Percentiles rank a stretch among this genome's conserved stretches.
phyloP scores from a whole-genome alignment of 2,888 invertebrate species.

The Conus canariensis region DNA sequence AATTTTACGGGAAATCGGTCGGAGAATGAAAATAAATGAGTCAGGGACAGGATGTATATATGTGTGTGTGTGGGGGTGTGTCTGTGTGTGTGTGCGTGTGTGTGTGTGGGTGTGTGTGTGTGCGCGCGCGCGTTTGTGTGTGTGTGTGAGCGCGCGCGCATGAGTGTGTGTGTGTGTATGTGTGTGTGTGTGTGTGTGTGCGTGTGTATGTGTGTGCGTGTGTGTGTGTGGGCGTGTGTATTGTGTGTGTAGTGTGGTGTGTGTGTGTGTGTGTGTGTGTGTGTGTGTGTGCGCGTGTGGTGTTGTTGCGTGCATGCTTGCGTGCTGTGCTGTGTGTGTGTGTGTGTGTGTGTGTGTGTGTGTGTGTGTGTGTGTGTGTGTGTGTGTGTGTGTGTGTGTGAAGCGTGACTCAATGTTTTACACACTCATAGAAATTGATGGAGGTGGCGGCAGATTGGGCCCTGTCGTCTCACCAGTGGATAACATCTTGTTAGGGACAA shows the following conservation, averaged over 20 bases:
- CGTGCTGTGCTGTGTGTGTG: slow-evolving; percentile 1
- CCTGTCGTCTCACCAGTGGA: not conserved
- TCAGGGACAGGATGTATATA: not conserved
- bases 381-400: slow-evolving; percentile 4
- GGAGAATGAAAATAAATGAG: too few relatives aligned
- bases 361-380: slow-evolving; percentile 21
- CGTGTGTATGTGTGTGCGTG: not conserved
- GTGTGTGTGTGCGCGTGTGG: slow-evolving; percentile 1
- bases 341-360: not conserved
- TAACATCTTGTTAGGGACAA: too few relatives aligned
- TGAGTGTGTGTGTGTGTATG: not conserved
- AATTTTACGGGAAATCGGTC: too few relatives aligned
- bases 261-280: not conserved
- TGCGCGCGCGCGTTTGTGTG: not conserved
- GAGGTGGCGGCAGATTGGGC: too few relatives aligned
- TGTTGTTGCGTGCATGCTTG: not conserved
- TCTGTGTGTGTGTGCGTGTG: not conserved
- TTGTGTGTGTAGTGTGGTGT: slow-evolving; percentile 9
- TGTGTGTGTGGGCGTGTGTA: not conserved
- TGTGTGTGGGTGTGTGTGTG: not conserved
- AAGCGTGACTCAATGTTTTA: not conserved
- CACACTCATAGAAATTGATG: too few relatives aligned
- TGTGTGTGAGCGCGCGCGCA: not conserved
- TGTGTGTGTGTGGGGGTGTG: not conserved
- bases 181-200: not conserved